phyloP scores from a whole-genome alignment of 2,113 vertebrate genomes.

The Leptobrachium leishanense region DNA sequence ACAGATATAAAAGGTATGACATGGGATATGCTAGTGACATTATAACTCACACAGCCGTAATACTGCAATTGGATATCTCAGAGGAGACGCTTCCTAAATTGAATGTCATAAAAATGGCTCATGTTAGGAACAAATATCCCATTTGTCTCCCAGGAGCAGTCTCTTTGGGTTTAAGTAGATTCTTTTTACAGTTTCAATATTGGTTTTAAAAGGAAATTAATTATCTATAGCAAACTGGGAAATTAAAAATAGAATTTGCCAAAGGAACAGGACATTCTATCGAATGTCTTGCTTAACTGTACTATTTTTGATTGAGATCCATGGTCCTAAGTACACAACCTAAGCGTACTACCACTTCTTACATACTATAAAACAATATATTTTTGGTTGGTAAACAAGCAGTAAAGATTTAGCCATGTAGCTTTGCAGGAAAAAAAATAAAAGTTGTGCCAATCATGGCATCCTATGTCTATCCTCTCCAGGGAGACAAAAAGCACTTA shows the following conservation, averaged over 20 bases:
- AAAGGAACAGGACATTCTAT: not conserved
- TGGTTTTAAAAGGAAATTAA: not conserved
- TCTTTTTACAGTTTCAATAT: not conserved
- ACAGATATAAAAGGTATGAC: too few species aligned
- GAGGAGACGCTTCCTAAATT: not conserved
- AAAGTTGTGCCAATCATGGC: too few species aligned
- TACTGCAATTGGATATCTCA: not conserved
- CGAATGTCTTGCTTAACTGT: too few species aligned
- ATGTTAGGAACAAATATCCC: constrained; percentile 2
- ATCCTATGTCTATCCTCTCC: too few species aligned
- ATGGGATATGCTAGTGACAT: not conserved
- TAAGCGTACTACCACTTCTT: too few species aligned
- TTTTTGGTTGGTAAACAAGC: too few species aligned
- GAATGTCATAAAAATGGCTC: not conserved
- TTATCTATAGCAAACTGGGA: not conserved
- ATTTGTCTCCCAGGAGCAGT: not conserved
- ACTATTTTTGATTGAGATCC: too few species aligned
- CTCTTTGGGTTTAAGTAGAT: not conserved
- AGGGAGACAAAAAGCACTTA: too few species aligned
- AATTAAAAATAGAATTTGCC: constrained; percentile 1
- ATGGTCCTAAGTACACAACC: too few species aligned
- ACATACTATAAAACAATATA: too few species aligned
- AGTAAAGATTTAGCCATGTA: too few species aligned
- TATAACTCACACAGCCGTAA: not conserved
- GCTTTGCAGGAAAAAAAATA: too few species aligned